A percentile compares a stretch with the other conserved stretches of the same genome.
Conservation (phyloP, 2,888 invertebrate genomes). For the Drosophila melanocephala region DNA sequence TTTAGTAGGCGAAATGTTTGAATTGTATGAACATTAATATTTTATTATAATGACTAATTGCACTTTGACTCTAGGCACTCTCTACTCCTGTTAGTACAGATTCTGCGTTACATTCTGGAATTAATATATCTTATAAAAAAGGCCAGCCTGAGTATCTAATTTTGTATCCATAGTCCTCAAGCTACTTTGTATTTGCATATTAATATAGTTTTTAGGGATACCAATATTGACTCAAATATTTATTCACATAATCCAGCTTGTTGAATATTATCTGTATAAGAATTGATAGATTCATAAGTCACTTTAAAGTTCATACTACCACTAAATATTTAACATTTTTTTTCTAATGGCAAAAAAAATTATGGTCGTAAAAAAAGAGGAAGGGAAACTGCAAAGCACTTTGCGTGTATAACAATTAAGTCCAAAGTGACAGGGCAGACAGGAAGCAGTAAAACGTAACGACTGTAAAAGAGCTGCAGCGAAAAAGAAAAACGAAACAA, state of each 20-base stretch:
- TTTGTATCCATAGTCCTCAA: background rate
- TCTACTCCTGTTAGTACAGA: background rate
- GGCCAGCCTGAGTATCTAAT: background rate
- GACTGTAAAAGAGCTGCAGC: slow-evolving; percentile 37
- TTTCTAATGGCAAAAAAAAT: slow-evolving; percentile 8
- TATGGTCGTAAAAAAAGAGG: slow-evolving; percentile 2
- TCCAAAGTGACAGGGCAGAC: slow-evolving; percentile 46
- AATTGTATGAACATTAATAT: background rate
- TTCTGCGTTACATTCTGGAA: background rate
- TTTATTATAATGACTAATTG: background rate
- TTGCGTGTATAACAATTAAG: slow-evolving; percentile 61
- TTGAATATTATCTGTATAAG: background rate
- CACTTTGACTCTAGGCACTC: background rate
- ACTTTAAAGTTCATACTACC: too few species aligned
- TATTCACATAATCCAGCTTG: too few species aligned
- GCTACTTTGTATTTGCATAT: background rate
- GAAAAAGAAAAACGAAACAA: slow-evolving; percentile 5
- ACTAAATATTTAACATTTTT: background rate
- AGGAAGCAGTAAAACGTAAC: slow-evolving; percentile 43
- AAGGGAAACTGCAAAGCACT: slow-evolving; percentile 32
- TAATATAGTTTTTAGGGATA: background rate
- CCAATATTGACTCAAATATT: background rate
- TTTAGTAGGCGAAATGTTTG: background rate
- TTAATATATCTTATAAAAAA: background rate
- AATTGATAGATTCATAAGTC: background rate